Conservation (phyloP, 2,113 vertebrate species). For the Sinocyclocheilus grahami region DNA sequence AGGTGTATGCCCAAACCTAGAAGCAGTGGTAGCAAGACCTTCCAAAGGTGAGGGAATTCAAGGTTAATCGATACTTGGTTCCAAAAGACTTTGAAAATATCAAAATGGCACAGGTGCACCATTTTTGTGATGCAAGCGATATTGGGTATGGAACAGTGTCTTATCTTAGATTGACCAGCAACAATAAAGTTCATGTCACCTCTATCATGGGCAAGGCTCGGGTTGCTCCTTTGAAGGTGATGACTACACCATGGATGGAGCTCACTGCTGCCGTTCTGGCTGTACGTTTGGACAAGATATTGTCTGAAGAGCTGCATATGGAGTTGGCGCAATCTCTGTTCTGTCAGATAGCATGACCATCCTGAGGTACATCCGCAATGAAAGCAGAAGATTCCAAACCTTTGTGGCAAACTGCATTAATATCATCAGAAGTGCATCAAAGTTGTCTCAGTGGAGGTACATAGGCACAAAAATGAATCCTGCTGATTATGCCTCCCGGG, state of each 20-base stretch:
- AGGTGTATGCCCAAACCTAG: neutral
- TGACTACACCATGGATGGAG: no score
- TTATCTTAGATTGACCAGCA: conserved; percentile 4
- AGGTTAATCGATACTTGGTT: neutral
- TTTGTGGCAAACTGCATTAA: no score
- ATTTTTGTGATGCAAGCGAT: conserved; percentile 45
- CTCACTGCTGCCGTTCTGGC: no score
- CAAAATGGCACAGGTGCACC: conserved; percentile 21
- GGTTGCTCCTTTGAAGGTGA: neutral
- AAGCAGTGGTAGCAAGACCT: conserved; percentile 21
- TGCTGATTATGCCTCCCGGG: neutral
- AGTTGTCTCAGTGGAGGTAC: no score
- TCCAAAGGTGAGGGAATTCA: neutral
- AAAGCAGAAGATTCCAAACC: no score
- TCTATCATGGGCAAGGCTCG: conserved; percentile 43
- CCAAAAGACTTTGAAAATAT: neutral
- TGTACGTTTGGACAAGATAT: no score
- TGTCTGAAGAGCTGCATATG: no score
- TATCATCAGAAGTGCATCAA: no score
- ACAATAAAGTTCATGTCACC: neutral
- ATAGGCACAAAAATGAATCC: no score
- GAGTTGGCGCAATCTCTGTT: no score
- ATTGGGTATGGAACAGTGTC: conserved; percentile 33
- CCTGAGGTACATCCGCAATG: no score
- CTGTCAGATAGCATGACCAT: no score